These are phyloP conservation scores for Stenodema calcarata DNA, from an alignment of 2,888 invertebrate species.

Conservation along the genomic window DNA sequence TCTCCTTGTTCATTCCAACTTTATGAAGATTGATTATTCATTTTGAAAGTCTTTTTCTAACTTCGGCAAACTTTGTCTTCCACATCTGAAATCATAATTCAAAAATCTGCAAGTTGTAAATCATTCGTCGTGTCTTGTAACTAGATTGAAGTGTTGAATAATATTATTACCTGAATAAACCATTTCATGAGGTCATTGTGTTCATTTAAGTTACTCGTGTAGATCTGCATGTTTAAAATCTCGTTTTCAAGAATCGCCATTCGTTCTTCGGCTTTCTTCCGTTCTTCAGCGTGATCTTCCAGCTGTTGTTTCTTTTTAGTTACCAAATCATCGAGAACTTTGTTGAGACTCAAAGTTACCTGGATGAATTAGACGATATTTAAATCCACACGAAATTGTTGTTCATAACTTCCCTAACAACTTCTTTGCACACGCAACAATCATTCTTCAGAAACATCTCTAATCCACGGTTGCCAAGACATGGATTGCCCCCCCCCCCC, in stretches of 20 bases:
- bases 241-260: conserved; percentile 2
- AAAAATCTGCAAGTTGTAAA: no score
- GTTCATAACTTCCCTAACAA: no score
- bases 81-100: neutral
- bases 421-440: no score
- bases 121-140: no score
- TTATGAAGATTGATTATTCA: neutral
- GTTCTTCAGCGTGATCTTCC: neutral
- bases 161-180: conserved; percentile 3
- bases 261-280: neutral
- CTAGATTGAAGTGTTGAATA: no score
- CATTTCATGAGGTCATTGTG: conserved; percentile 18
- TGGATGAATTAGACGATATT: neutral
- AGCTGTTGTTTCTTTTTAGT: neutral
- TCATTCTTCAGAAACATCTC: no score
- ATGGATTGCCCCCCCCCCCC: no score
- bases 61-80: neutral
- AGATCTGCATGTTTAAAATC: conserved; percentile 12
- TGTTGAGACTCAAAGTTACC: neutral
- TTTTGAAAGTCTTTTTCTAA: neutral
- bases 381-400: no score
- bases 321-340: neutral
- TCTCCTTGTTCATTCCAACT: no score
- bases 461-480: no score
- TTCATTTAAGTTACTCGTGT: conserved; percentile 5